These are phyloP conservation scores for Sinodicranocentrus sp. DNA, from an alignment of 2,888 invertebrate genomes.

Conservation along the genomic window DNA sequence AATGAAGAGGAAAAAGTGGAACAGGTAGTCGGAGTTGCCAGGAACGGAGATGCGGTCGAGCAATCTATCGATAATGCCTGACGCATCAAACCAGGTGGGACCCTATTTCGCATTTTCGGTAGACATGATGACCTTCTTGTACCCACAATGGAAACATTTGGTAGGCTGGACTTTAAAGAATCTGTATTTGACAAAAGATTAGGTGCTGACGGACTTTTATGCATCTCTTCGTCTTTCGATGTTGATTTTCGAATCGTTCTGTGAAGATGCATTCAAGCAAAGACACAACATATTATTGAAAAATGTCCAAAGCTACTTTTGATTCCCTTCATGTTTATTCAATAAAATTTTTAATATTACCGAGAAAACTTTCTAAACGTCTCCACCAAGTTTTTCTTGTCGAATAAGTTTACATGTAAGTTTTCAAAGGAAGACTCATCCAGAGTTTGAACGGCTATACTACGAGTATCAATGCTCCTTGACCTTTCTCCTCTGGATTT, in stretches of 20 bases:
- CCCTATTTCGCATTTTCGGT: constrained; percentile 70
- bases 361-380: constrained; percentile 76
- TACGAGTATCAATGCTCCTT: constrained; percentile 73
- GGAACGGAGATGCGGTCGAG: constrained; percentile 70
- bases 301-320: no score
- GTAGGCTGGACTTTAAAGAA: constrained; percentile 58
- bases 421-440: constrained; percentile 67
- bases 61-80: constrained; percentile 76
- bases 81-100: constrained; percentile 69
- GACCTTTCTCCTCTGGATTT: constrained; percentile 53
- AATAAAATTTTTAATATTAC: no score
- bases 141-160: constrained; percentile 65
- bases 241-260: constrained; percentile 74
- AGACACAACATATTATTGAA: no score
- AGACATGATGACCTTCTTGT: constrained; percentile 69
- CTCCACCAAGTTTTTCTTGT: constrained; percentile 74
- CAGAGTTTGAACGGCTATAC: constrained; percentile 74
- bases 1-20: constrained; percentile 53
- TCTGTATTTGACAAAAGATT: constrained; percentile 68
- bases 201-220: constrained; percentile 75
- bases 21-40: constrained; percentile 59
- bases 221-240: constrained; percentile 74
- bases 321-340: no score
- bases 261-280: neutral
- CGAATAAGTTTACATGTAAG: constrained; percentile 72